Evolutionary conservation across 2,113 vertebrate genomes (phyloP), one percentile per base, ranked within the genome.

Genomic region (Anseranas semipalmata): DNA sequence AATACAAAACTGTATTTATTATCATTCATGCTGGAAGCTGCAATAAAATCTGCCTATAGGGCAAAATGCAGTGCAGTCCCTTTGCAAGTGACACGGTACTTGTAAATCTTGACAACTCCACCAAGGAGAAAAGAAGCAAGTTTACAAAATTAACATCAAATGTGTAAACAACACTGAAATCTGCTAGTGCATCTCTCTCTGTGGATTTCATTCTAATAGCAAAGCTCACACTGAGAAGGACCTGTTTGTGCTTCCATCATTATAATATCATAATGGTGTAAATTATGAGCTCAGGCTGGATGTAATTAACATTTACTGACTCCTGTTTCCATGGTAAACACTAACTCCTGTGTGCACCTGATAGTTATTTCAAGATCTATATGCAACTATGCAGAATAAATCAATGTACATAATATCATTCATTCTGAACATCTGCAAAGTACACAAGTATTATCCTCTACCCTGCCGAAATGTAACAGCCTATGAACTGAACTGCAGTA

Each of bases 291-390:
- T 87, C 76, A 85, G 81, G 68, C 21, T 91, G 83, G 65, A 92
- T 74, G 82, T 87, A 95, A 95, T 97, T 95, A 95, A 95, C 85
- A 86, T 94, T 95, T 93, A 96, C 82, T 87, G 81, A 82, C 53
- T 91, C 46, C 30, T 85, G 88, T 95, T 94, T 95, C 79, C 83
- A 92, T 35, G 55, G 87, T 85, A 84, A 95, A 84, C 85, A 87
- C 30, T 63, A 70, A 81, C 58, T 92, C 52, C 67, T 41, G 25
- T 33, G n/a, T 71, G 66, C 55, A 93, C 63, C 82, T 93, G 60
- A 81, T 78, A 87, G 59, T 87, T 95, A 92, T 76, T 96, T 94
- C 56, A 81, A 95, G 91, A 87, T 90, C 83, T 92, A 39, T 84
- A 70, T 18, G 37, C 85, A 93, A 88, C 74, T 83, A 62, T n/a